phyloP scores from a whole-genome alignment of 2,113 vertebrate species.

The Megatriorchis doriae region DNA sequence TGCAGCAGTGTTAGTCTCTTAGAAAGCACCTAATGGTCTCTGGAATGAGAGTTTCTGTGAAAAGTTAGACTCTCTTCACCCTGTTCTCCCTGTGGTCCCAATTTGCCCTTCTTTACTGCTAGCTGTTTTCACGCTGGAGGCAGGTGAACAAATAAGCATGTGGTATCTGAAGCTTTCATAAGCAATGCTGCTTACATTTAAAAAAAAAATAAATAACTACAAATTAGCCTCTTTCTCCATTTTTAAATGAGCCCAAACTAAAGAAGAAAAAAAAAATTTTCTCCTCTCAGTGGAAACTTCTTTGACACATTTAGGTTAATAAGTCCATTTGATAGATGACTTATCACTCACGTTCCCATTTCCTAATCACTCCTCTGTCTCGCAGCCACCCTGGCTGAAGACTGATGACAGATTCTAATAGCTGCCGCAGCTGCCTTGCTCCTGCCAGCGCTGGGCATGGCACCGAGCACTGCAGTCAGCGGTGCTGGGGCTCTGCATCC shows the following conservation, averaged over 20 bases:
- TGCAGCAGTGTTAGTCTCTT: not conserved
- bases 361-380: constrained; percentile 39
- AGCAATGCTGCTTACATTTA: not conserved
- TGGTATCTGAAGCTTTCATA: not conserved
- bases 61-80: not conserved
- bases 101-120: not conserved
- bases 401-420: constrained; percentile 7
- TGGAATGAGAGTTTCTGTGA: not conserved
- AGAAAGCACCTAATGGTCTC: not conserved
- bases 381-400: constrained; percentile 1
- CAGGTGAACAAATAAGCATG: not conserved
- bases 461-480: not conserved
- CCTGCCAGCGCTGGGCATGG: accelerated
- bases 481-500: not conserved
- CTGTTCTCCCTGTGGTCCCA: not conserved
- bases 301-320: constrained; percentile 44
- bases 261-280: not conserved
- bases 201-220: not conserved
- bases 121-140: not conserved
- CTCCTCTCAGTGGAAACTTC: constrained; percentile 41
- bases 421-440: accelerated
- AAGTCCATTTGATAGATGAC: constrained; percentile 51
- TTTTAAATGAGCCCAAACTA: not conserved
- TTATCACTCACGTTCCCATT: constrained; percentile 14
- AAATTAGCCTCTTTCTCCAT: not conserved